Evolutionary conservation across 2,888 invertebrate genomes (phyloP), one percentile per base, ranked within the genome.

Genomic region (Fabriciana adippe): DNA sequence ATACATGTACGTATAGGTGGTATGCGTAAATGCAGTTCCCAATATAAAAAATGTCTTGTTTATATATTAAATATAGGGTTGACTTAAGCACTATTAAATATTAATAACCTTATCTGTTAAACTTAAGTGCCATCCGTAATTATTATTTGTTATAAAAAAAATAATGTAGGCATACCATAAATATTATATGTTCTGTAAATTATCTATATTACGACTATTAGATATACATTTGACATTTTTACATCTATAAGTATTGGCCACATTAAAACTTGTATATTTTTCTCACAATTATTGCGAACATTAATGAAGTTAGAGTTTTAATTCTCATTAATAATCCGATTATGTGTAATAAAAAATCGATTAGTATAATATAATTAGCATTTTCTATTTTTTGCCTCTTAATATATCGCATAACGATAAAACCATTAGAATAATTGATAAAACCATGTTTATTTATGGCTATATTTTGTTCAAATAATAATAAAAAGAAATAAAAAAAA

Each of bases 341-440:
- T 69, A 56, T 53, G 14, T 14, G 16, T 60, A 61, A 57, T 67
- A 67, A 64, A 67, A 62, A 16, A 48, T 21, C 8, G 4, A 67
- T 60, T 64, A 63, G 18, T 18, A 21, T 21, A 60, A 67, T 64
- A 35, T 35, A 55, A 67, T 67, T 69, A 60, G 11, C 55, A 67
- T 67, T 69, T 67, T 51, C 55, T 56, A 21, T 57, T 60, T 67
- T 66, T 45, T 55, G 63, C 45, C 14, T 66, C 48, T 35, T 50
- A 63, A 31, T 55, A 55, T 54, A 57, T 64, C 67, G 51, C 55
- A 47, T 67, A 64, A 61, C 50, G 60, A 66, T 66, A 59, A 66
- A 60, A 60, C 16, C 54, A 60, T 61, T 60, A 60, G 31, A 47
- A 48, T 60, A 15, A 18, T 14, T 26, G 14, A 14, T 53, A 26